Evolutionary conservation across 2,113 vertebrate species (phyloP), one percentile per base, ranked within the genome.

Genomic region (Archilochus colubris): DNA sequence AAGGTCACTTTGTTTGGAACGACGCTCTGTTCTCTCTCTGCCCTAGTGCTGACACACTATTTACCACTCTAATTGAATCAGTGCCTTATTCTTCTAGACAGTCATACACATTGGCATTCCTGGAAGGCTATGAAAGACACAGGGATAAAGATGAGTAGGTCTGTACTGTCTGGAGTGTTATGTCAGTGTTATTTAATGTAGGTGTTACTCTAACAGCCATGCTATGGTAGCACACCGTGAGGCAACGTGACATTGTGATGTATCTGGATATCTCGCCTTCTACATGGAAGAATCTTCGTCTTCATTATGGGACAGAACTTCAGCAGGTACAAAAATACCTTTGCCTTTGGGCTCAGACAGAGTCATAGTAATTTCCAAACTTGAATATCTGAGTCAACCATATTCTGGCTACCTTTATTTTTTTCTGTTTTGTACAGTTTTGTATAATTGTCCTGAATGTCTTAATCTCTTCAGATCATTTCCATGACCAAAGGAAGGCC

Each of bases 1-100:
- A 96, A 95, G 94, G 93, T 63, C 84, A 27, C 90, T 96, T 93
- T 86, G 68, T 89, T 93, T 94, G 72, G 86, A 93, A 51, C 86
- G 81, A 40, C 79, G 55, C n/a, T 53, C 3, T 62, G 80, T 88
- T 63, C 89, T 82, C 87, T 72, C 88, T 82, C 84, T 94, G 88
- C 66, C 68, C 62, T 77, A 86, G 66, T 61, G 70, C 82, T 96
- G 86, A 75, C 57, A 88, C 68, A 57, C 82, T 77, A 95, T 94
- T 96, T 94, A 97, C 94, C 91, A 62, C 73, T 94, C 58, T 96
- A 95, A 96, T 86, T 94, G 79, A 96, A 89, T 94, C 91, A 89
- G 79, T 89, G 86, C 93, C 84, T 94, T 97, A 89, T 86, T 84
- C 67, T 88, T 84, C 67, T 6, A 97, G 88, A 92, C 46, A 66